Percentiles rank a stretch among this genome's conserved stretches.
phyloP scores from a whole-genome alignment of 2,113 vertebrate genomes.

The Ciconia boyciana region DNA sequence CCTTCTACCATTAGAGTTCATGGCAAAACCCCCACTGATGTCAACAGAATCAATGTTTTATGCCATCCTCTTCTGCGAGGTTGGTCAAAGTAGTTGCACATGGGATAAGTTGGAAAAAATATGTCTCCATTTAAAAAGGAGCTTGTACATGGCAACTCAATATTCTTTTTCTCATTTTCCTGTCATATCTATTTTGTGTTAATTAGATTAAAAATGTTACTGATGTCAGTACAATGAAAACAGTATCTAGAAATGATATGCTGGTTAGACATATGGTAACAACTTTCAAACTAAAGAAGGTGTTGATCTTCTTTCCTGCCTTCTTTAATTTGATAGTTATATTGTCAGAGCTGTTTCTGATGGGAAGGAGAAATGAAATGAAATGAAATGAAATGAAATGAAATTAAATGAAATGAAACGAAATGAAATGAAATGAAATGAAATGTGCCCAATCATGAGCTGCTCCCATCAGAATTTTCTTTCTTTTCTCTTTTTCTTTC shows the following conservation, averaged over 20 bases:
- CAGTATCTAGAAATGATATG: background rate
- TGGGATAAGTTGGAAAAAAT: background rate
- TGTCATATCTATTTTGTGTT: slow-evolving; percentile 47
- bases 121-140: slow-evolving; percentile 9
- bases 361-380: background rate
- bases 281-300: background rate
- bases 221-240: slow-evolving; percentile 49
- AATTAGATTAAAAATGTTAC: slow-evolving; percentile 57
- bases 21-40: background rate
- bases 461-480: background rate
- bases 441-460: background rate
- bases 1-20: background rate
- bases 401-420: no score
- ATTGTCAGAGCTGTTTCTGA: background rate
- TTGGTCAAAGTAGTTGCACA: background rate
- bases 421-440: background rate
- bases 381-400: background rate
- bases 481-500: no score
- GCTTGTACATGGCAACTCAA: slow-evolving; percentile 15
- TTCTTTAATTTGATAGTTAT: background rate
- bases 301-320: background rate
- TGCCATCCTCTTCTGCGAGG: background rate
- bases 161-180: slow-evolving; percentile 10
- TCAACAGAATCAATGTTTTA: background rate
- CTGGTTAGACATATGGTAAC: background rate